Conservation (phyloP, 2,113 vertebrate genomes). For the Malurus alboscapulatus region DNA sequence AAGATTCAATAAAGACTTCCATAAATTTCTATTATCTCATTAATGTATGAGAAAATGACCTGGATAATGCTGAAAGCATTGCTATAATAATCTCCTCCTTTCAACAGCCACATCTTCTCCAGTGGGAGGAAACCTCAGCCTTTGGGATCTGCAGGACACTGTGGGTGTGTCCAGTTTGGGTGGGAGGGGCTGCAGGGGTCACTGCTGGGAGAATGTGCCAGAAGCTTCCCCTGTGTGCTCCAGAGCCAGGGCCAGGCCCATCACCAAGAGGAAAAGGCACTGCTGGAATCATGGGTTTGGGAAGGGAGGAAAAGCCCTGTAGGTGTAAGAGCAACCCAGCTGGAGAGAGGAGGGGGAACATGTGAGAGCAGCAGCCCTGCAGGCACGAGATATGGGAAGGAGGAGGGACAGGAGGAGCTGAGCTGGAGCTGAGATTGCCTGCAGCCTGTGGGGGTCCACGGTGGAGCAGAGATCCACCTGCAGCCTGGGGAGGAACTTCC, state of each 20-base stretch:
- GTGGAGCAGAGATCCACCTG: fast-evolving
- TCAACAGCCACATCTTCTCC: not conserved
- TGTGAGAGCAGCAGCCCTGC: not conserved
- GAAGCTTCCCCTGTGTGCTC: not conserved
- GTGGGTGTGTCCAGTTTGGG: fast-evolving
- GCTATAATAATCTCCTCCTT: not conserved
- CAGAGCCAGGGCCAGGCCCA: not conserved
- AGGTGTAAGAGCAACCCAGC: not conserved
- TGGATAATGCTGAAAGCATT: not conserved
- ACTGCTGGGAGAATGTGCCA: not conserved
- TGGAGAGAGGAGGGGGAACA: not conserved
- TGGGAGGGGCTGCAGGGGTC: not conserved
- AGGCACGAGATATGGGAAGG: fast-evolving
- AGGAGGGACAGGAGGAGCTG: not conserved
- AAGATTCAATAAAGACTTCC: slow-evolving; percentile 47
- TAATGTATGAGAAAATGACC: slow-evolving; percentile 35
- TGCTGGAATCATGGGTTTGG: fast-evolving
- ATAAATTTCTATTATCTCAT: slow-evolving; percentile 40
- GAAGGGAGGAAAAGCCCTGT: not conserved
- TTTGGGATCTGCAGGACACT: not conserved
- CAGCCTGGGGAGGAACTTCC: not conserved
- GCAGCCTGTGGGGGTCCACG: no score
- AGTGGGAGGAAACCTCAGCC: not conserved
- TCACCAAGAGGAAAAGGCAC: fast-evolving
- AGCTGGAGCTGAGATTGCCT: fast-evolving